Conservation (phyloP, 2,888 invertebrate species). For the Diploptera punctata region DNA sequence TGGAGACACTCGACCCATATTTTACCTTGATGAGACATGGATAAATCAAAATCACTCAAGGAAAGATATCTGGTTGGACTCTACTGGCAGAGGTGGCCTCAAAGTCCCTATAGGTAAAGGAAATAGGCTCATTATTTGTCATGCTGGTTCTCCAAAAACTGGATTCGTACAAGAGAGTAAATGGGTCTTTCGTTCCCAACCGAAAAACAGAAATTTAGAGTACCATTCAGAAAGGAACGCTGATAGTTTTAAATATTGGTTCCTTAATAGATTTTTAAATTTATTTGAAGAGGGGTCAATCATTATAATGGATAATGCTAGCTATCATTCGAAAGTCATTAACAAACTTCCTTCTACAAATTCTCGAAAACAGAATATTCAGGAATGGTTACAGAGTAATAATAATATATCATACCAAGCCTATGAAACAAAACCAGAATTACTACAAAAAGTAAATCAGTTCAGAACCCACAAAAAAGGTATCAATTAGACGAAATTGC, state of each 20-base stretch:
- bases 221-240: neutral
- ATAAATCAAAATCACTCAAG: conserved; percentile 4
- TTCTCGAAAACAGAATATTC: neutral
- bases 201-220: neutral
- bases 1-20: neutral
- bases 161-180: neutral
- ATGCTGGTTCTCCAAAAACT: neutral
- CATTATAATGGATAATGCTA: neutral
- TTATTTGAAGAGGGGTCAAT: neutral
- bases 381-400: neutral
- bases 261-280: neutral
- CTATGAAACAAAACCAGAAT: neutral
- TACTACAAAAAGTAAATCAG: neutral
- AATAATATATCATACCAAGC: neutral
- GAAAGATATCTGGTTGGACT: neutral
- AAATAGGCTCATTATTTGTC: neutral
- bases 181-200: neutral
- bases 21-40: neutral
- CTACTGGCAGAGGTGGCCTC: too few relatives aligned
- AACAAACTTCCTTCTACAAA: neutral
- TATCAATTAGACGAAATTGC: neutral
- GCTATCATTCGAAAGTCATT: neutral
- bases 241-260: neutral
- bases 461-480: neutral
- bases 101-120: neutral